phyloP scores from a whole-genome alignment of 2,888 invertebrate species.

The Caenorhabditis japonica region DNA sequence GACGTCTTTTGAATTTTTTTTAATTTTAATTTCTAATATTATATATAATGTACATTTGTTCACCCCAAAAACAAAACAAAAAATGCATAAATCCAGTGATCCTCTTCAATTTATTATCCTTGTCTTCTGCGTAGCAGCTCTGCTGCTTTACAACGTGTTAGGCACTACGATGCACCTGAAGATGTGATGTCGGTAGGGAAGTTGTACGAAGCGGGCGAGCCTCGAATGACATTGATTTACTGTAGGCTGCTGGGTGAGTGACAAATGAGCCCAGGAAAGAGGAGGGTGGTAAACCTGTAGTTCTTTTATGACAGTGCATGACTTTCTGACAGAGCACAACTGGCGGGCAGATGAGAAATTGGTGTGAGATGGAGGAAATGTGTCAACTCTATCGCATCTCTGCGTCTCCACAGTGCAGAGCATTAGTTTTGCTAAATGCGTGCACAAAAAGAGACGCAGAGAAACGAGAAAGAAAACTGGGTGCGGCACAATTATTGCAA shows the following conservation, averaged over 20 bases:
- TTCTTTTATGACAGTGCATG: constrained; percentile 42
- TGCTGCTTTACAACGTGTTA: constrained; percentile 8
- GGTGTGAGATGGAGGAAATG: constrained; percentile 1
- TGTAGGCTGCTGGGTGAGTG: constrained; percentile 13
- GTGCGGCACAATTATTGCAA: too few species aligned
- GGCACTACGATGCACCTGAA: not conserved
- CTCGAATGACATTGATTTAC: constrained; percentile 6
- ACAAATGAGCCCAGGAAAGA: constrained; percentile 17
- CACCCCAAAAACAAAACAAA: too few species aligned
- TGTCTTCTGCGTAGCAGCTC: not conserved
- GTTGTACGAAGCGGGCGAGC: not conserved
- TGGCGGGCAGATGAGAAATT: constrained; percentile 6
- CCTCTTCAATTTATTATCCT: not conserved
- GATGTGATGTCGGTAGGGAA: not conserved
- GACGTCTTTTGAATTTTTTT: constrained; percentile 6
- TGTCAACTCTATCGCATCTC: too few species aligned
- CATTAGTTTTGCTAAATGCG: too few species aligned
- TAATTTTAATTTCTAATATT: constrained; percentile 2
- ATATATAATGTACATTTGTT: constrained; percentile 39
- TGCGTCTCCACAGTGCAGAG: too few species aligned
- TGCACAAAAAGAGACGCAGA: too few species aligned
- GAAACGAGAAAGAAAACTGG: too few species aligned
- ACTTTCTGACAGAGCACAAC: constrained; percentile 32
- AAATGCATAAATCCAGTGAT: not conserved
- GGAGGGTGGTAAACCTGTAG: constrained; percentile 10